Evolutionary conservation across 2,113 vertebrate genomes (phyloP).

Genomic region (Oncorhynchus keta): DNA sequence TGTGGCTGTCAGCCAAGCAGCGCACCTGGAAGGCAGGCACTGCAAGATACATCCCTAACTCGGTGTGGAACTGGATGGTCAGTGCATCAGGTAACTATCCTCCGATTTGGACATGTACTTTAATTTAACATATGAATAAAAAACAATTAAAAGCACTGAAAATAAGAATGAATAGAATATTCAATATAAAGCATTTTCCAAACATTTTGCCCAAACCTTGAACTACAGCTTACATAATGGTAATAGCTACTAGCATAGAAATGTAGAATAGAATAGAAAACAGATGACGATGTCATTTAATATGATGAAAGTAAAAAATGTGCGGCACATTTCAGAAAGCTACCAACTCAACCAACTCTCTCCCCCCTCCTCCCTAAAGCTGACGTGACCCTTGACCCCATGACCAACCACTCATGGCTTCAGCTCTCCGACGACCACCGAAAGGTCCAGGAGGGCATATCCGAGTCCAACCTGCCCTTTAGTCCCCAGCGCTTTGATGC

Average conservation of each 20-base stretch:
- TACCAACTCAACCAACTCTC: background rate
- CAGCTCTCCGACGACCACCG: slow-evolving; percentile 68
- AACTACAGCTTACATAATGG: background rate
- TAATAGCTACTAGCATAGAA: background rate
- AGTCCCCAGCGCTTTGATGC: slow-evolving; percentile 68
- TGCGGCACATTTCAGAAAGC: background rate
- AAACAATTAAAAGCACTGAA: too few relatives aligned
- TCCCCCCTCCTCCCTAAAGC: slow-evolving; percentile 36
- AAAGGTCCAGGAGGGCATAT: slow-evolving; percentile 62
- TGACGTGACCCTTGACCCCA: slow-evolving; percentile 70
- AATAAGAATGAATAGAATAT: background rate
- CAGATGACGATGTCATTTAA: too few relatives aligned
- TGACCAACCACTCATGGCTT: slow-evolving; percentile 72
- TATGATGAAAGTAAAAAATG: background rate
- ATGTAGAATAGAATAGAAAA: too few relatives aligned
- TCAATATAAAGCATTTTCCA: too few relatives aligned
- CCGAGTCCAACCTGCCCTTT: slow-evolving; percentile 24
- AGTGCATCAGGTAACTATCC: slow-evolving; percentile 62
- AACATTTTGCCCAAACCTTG: background rate
- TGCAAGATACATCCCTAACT: slow-evolving; percentile 63
- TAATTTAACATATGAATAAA: too few relatives aligned
- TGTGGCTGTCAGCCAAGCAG: slow-evolving; percentile 75
- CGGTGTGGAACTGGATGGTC: slow-evolving; percentile 76
- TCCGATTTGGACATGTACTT: background rate
- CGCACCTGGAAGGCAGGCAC: slow-evolving; percentile 66